phyloP scores from a whole-genome alignment of 2,113 vertebrate genomes.

The Limanda limanda region DNA sequence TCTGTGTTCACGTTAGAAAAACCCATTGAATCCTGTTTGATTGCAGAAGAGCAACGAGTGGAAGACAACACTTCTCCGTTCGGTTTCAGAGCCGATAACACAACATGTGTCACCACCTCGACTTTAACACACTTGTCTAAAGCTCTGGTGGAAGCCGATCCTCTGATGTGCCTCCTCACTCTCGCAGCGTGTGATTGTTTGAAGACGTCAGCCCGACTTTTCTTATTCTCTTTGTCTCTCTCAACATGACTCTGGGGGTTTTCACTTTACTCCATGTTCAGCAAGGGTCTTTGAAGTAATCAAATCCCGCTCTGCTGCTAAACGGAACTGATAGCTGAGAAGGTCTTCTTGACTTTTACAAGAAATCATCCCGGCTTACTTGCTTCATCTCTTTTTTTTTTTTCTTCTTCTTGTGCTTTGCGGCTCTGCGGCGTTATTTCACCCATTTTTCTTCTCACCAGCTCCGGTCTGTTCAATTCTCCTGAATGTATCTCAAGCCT shows the following conservation, averaged over 20 bases:
- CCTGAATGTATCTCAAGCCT: not conserved
- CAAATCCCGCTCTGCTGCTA: conserved; percentile 56
- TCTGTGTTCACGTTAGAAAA: not conserved
- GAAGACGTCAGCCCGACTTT: conserved; percentile 47
- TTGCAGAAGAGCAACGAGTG: not conserved
- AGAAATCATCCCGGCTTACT: conserved; percentile 38
- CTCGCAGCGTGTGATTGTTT: conserved; percentile 43
- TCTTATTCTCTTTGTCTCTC: conserved; percentile 21
- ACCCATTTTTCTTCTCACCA: conserved; percentile 17
- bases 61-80: not conserved
- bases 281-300: conserved; percentile 62
- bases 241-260: conserved; percentile 52
- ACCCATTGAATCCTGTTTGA: not conserved
- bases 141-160: conserved; percentile 25
- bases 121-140: conserved; percentile 38
- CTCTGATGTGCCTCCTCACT: conserved; percentile 38
- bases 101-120: conserved; percentile 41
- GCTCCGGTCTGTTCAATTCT: not conserved
- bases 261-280: conserved; percentile 35
- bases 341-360: conserved; percentile 57
- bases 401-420: not conserved
- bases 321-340: conserved; percentile 55
- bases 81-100: conserved; percentile 7
- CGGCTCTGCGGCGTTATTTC: conserved; percentile 13
- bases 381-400: conserved; percentile 5